Base-by-base conservation (phyloP, 2,888 invertebrate species). In the Heliconius erato region DNA sequence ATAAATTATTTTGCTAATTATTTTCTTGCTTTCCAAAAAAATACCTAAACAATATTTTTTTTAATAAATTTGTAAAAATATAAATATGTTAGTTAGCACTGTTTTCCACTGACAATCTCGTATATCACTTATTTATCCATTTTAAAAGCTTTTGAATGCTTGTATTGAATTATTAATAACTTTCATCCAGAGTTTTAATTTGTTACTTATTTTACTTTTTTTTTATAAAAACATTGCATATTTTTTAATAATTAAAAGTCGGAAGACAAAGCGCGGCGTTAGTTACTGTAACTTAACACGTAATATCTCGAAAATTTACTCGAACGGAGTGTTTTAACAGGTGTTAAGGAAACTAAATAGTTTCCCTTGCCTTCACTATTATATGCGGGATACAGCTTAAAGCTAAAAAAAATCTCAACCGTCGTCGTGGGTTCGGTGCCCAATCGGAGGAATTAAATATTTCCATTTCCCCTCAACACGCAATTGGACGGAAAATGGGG, bases 131-230 rank as follows among this genome's bases (percentile, higher is more conserved):
- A 76, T 63, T 76, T 76, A 76, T 76, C 28, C 59, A 76, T 76
- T 76, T 76, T 76, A 76, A 76, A 76, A 76, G 76, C 76, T 76
- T 76, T 63, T 63, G 76, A 76, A 32, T 76, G 76, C 26, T 63
- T 76, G 35, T 40, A 76, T 76, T 76, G 63, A 63, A 76, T 76
- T 63, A 76, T 63, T 76, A 76, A 76, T 72, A 76, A 59, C 59
- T 54, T 76, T 76, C 76, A 63, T 35, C n/a, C 59, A 40, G 35
- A 76, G 12, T 63, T 63, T 76, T 35, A 35, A 76, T 76, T 35
- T n/a, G 35, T 59, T 19, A 49, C 28, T 74, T 74, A 28, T 74
- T 74, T 69, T 79, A 28, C 28, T 28, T 26, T 67, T 67, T 63
- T 67, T 67, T 67, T 67, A 12, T 67, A 6, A 67, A 28, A 67